Evolutionary conservation across 2,888 invertebrate species (phyloP).

Genomic region (Halocaridina rubra): DNA sequence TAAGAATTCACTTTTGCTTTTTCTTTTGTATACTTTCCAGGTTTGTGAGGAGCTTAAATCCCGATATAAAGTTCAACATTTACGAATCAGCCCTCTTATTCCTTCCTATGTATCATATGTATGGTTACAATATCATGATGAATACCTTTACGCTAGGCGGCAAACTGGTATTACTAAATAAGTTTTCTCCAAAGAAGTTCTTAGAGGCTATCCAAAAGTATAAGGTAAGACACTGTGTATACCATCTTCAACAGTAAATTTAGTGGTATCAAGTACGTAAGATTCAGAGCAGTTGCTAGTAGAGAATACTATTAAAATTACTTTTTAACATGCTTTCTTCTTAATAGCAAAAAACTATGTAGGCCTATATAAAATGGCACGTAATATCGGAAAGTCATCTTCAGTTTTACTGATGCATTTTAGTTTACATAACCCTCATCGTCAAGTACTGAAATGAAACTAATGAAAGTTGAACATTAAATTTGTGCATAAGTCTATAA

Average conservation of each 20-base stretch:
- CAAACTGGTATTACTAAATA: constrained; percentile 77
- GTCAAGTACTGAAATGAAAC: neutral
- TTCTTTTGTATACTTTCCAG: too few relatives aligned
- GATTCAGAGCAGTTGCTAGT: too few relatives aligned
- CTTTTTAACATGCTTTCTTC: too few relatives aligned
- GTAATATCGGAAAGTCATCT: too few relatives aligned
- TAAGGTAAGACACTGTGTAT: constrained; percentile 68
- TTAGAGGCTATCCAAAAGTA: constrained; percentile 76
- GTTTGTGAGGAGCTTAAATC: neutral
- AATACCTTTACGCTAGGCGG: constrained; percentile 74
- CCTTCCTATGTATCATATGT: constrained; percentile 87
- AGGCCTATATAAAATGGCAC: too few relatives aligned
- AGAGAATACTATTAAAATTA: too few relatives aligned
- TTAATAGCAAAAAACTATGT: too few relatives aligned
- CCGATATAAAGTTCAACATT: neutral
- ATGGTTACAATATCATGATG: constrained; percentile 76
- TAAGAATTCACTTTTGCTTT: too few relatives aligned
- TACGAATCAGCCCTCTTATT: constrained; percentile 72
- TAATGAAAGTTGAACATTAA: neutral
- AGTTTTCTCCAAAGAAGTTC: constrained; percentile 79
- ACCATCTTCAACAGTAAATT: too few relatives aligned
- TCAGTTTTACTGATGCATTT: neutral
- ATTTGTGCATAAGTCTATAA: neutral
- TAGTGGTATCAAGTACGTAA: neutral
- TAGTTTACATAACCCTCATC: neutral